Conservation (phyloP, 2,888 invertebrate genomes). For the Perdita meconis region DNA sequence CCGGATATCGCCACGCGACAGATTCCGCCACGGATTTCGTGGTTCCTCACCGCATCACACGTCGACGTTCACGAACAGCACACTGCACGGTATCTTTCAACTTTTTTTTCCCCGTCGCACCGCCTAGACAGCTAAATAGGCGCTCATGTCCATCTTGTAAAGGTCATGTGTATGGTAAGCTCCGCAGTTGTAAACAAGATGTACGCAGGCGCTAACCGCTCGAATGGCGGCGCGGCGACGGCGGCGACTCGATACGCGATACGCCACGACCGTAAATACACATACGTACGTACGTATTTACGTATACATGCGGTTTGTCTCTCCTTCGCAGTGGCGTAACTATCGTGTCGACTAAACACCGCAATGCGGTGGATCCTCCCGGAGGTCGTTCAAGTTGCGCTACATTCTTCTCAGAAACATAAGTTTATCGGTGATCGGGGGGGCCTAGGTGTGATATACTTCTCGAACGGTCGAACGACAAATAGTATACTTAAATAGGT, state of each 20-base stretch:
- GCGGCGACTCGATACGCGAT: conserved; percentile 76
- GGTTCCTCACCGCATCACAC: conserved; percentile 24
- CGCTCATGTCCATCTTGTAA: conserved; percentile 84
- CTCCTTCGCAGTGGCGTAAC: conserved; percentile 63
- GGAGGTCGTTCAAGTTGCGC: conserved; percentile 42
- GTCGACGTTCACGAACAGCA: conserved; percentile 46
- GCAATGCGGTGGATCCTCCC: conserved; percentile 67
- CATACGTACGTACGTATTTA: conserved; percentile 60
- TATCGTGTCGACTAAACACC: conserved; percentile 55
- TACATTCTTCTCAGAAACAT: conserved; percentile 27
- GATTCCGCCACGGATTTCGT: conserved; percentile 15
- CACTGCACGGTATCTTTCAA: conserved; percentile 59
- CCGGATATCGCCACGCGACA: conserved; percentile 17
- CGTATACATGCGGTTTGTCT: conserved; percentile 61
- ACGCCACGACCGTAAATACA: conserved; percentile 72
- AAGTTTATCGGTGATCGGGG: conserved; percentile 24
- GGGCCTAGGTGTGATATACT: not conserved
- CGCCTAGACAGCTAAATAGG: conserved; percentile 76
- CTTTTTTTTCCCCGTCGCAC: conserved; percentile 72
- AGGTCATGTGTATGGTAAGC: conserved; percentile 83
- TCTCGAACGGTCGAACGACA: conserved; percentile 1
- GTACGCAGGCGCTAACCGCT: conserved; percentile 82
- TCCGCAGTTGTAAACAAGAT: conserved; percentile 84
- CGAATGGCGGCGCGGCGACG: conserved; percentile 75
- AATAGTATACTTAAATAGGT: conserved; percentile 5